These are phyloP conservation scores for Oreochromis niloticus DNA, from an alignment of 2,113 vertebrate species.

Conservation along the genomic window DNA sequence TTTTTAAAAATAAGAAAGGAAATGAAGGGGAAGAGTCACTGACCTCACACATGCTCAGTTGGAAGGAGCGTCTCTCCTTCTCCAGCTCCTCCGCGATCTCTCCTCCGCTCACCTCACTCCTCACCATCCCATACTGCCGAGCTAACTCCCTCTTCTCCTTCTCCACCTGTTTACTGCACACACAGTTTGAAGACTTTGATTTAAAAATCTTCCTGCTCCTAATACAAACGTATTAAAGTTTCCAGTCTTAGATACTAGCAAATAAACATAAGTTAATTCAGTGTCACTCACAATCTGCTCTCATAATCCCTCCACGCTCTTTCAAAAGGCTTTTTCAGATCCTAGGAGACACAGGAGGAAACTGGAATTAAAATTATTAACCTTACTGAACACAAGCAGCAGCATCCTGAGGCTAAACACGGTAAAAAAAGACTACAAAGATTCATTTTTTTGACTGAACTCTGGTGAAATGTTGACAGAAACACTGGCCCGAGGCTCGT, in stretches of 20 bases:
- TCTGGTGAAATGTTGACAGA: neutral
- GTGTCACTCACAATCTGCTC: conserved; percentile 57
- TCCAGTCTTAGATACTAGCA: neutral
- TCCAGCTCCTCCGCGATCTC: conserved; percentile 63
- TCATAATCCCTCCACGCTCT: conserved; percentile 61
- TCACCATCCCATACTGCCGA: conserved; percentile 62
- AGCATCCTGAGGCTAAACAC: neutral
- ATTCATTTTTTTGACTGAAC: neutral
- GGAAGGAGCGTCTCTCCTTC: conserved; percentile 62
- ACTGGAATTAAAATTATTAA: neutral
- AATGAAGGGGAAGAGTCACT: neutral
- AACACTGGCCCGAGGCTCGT: neutral
- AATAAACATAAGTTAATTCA: neutral
- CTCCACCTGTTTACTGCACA: conserved; percentile 61
- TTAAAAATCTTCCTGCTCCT: neutral
- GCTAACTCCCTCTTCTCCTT: conserved; percentile 65
- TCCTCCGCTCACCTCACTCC: conserved; percentile 58
- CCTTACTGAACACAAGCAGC: neutral
- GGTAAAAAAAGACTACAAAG: neutral
- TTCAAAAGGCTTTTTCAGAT: conserved; percentile 65
- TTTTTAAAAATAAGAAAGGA: neutral
- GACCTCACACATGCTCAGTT: conserved; percentile 65
- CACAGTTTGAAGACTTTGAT: neutral
- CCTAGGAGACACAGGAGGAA: conserved; percentile 3
- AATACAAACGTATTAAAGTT: neutral